Base-by-base conservation (phyloP, 2,888 invertebrate species). In the Hyles lineata region DNA sequence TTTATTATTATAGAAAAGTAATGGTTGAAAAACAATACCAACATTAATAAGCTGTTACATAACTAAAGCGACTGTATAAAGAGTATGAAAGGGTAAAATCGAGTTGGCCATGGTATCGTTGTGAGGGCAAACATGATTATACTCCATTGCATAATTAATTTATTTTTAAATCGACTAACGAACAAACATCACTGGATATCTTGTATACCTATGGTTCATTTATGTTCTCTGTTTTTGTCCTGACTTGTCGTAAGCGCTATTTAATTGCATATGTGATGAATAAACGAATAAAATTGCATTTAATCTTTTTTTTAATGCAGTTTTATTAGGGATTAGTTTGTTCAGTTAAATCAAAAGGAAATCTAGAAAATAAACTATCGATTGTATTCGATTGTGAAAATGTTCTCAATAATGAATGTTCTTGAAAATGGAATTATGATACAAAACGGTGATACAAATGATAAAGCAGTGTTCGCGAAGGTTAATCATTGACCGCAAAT, bases 111-210 rank as follows among this genome's bases (percentile, higher is more conserved):
- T 23, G 67, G 50, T 50, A 50, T 43, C 50, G 67, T 15, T 67
- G 70, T 58, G 74, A 74, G 59, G 17, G 25, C 73, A 58, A 71
- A 43, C 73, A 72, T n/a, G 55, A 55, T 62, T 62, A 29, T 62
- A 62, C 29, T 62, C 29, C 29, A 61, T 61, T 61, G 59, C 73
- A 74, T 74, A 71, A 74, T 74, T 72, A 74, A 72, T 72, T 70
- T 72, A 73, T 63, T 63, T 63, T 35, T 63, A 63, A 43, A 43
- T 43, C 4, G 5, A 63, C 63, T 43, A 43, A 43, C 63, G 9
- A 11, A 50, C 63, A 43, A 21, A 67, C 43, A 15, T 50, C 7
- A 23, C 23, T 43, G 43, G 43, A 15, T 43, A n/a, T 35, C 0
- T 1, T 15, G n/a, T 21, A 43, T 43, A 43, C 11, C 9, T 43